phyloP scores from a whole-genome alignment of 2,888 invertebrate genomes.

The Pyrocoelia pectoralis region DNA sequence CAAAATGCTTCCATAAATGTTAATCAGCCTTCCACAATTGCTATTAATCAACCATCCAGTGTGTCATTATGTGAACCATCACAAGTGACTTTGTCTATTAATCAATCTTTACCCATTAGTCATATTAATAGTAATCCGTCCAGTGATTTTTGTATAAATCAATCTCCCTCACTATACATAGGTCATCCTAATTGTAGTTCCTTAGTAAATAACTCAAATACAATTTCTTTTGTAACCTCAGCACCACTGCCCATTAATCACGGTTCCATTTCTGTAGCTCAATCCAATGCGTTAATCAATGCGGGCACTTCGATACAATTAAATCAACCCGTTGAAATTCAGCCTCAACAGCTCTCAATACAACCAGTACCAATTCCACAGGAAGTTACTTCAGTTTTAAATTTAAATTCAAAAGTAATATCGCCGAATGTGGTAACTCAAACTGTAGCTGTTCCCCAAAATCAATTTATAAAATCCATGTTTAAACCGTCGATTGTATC shows the following conservation, averaged over 20 bases:
- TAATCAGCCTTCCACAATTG: conserved; percentile 18
- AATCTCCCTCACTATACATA: conserved; percentile 49
- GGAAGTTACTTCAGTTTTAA: conserved; percentile 50
- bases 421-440: conserved; percentile 45
- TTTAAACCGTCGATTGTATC: conserved; percentile 46
- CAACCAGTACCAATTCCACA: conserved; percentile 50
- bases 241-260: conserved; percentile 16
- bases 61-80: conserved; percentile 14
- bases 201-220: conserved; percentile 38
- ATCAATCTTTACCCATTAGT: conserved; percentile 29
- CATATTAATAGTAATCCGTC: conserved; percentile 44
- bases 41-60: conserved; percentile 22
- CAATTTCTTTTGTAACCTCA: conserved; percentile 38
- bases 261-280: conserved; percentile 13
- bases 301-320: conserved; percentile 38
- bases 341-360: conserved; percentile 51
- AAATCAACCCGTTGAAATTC: conserved; percentile 46
- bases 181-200: conserved; percentile 47
- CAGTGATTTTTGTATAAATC: conserved; percentile 41
- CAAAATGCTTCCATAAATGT: conserved; percentile 17
- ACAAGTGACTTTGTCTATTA: conserved; percentile 22
- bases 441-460: conserved; percentile 48
- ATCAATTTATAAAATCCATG: conserved; percentile 51
- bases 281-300: conserved; percentile 21
- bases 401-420: conserved; percentile 50